phyloP scores from a whole-genome alignment of 2,797 vertebrate species.

The Bradypus variegatus region DNA sequence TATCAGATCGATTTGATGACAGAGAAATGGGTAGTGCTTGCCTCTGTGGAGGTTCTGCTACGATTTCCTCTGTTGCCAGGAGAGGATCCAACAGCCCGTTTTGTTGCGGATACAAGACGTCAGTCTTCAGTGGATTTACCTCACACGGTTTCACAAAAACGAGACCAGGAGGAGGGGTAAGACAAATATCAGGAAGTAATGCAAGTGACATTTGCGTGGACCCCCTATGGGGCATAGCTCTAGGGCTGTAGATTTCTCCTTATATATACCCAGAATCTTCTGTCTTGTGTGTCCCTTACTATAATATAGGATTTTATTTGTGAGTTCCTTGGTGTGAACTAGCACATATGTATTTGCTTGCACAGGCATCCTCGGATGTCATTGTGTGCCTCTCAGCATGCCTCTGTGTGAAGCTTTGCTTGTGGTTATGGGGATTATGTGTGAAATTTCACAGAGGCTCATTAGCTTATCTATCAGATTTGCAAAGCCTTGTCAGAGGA shows the following conservation, averaged over 20 bases:
- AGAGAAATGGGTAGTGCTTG: constrained; percentile 23
- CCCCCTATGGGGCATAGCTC: fast-evolving
- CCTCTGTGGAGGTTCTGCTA: constrained; percentile 28
- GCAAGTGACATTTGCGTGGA: too few species aligned
- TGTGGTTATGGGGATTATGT: fast-evolving
- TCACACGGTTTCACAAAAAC: not conserved
- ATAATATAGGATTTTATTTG: too few species aligned
- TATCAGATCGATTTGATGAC: constrained; percentile 30
- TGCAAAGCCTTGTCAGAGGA: not conserved
- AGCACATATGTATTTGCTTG: not conserved
- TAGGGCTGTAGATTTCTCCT: not conserved
- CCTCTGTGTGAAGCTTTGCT: not conserved
- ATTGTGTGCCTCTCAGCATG: not conserved
- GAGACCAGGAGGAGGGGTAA: not conserved
- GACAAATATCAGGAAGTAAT: fast-evolving
- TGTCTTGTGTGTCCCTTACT: not conserved
- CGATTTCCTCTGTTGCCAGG: not conserved
- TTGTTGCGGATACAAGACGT: fast-evolving
- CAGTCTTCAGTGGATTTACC: not conserved
- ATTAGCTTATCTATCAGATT: not conserved
- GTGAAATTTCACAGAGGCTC: not conserved
- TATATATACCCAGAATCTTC: fast-evolving
- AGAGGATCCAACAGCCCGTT: not conserved
- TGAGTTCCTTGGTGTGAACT: not conserved
- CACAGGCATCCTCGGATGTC: not conserved